These are phyloP conservation scores for Gallinago jamesoni DNA, from an alignment of 2,113 vertebrate genomes.

Conservation along the genomic window DNA sequence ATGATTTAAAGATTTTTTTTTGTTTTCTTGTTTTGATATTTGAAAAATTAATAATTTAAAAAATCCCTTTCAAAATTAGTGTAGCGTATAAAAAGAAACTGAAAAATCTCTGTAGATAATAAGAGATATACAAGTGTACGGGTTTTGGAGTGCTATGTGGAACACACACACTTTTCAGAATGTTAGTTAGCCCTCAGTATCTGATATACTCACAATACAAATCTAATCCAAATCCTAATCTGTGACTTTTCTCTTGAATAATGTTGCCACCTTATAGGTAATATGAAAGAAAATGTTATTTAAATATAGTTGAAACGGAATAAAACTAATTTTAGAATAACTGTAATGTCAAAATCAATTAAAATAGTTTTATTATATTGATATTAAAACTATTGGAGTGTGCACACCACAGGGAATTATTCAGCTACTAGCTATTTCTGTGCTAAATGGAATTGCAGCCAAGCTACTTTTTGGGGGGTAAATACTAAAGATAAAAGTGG, in stretches of 20 bases:
- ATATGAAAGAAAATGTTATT: background rate
- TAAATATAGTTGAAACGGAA: background rate
- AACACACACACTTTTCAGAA: background rate
- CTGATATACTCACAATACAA: background rate
- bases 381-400: background rate
- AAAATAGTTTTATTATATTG: background rate
- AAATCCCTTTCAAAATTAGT: background rate
- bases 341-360: background rate
- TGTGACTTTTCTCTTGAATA: background rate
- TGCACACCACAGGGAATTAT: background rate
- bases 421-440: background rate
- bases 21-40: background rate
- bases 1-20: background rate
- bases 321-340: background rate
- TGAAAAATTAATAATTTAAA: background rate
- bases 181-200: background rate
- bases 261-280: background rate
- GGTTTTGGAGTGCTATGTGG: background rate
- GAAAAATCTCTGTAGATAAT: background rate
- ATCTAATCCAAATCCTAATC: background rate
- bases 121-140: background rate
- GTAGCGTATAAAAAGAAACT: background rate
- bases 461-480: background rate
- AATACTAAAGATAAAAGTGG: background rate
- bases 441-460: background rate